phyloP scores from a whole-genome alignment of 2,797 vertebrate genomes.

The Myripristis jacobus region DNA sequence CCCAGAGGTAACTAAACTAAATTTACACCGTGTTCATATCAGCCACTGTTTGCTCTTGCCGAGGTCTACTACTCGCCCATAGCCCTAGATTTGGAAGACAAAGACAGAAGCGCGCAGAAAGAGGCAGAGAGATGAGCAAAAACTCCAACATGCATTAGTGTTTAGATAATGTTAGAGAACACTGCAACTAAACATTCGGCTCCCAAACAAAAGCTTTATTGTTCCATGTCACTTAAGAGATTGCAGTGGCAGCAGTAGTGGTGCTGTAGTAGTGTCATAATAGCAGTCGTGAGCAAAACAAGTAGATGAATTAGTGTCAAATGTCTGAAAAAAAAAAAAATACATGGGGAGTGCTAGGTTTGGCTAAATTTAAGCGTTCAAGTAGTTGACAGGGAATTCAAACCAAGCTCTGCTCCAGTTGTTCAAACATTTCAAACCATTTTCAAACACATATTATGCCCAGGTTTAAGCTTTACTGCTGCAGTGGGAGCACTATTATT shows the following conservation, averaged over 20 bases:
- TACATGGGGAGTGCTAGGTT: not conserved
- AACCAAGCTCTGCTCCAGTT: slow-evolving; percentile 36
- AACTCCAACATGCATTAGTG: too few relatives aligned
- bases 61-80: not conserved
- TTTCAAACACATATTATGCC: slow-evolving; percentile 7
- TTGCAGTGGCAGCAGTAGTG: not conserved
- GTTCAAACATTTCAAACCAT: slow-evolving; percentile 26
- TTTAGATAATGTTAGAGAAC: not conserved
- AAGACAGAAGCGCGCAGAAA: not conserved
- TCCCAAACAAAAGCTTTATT: not conserved
- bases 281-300: not conserved
- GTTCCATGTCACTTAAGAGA: not conserved
- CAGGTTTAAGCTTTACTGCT: slow-evolving; percentile 12
- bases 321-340: not conserved
- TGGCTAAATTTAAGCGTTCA: not conserved
- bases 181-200: not conserved
- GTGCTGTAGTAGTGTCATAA: not conserved
- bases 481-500: slow-evolving; percentile 24
- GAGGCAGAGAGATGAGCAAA: not conserved
- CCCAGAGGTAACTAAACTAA: not conserved
- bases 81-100: not conserved
- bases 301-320: not conserved
- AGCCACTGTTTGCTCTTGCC: not conserved
- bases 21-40: not conserved
- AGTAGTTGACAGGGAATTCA: slow-evolving; percentile 15